Conservation (phyloP, 2,888 invertebrate species). For the Darwinula stevensoni region DNA sequence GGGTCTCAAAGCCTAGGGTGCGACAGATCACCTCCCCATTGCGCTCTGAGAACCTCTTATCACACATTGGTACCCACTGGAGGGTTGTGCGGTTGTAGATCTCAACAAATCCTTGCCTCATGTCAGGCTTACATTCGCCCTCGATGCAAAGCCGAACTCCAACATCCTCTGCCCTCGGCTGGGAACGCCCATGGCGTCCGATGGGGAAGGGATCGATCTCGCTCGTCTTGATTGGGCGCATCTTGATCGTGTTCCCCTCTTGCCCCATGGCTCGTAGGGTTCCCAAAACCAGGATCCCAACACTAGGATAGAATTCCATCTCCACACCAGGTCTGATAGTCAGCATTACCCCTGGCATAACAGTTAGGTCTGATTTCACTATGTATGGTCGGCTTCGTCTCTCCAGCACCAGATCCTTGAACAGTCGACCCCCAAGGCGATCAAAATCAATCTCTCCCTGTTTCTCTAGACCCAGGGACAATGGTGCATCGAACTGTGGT, state of each 20-base stretch:
- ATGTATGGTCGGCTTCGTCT: slow-evolving; percentile 37
- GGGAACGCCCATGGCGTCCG: slow-evolving; percentile 5
- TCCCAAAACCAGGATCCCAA: slow-evolving; percentile 81
- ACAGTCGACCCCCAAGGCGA: slow-evolving; percentile 44
- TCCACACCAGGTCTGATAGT: slow-evolving; percentile 62
- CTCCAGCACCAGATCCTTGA: slow-evolving; percentile 30
- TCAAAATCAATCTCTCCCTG: slow-evolving; percentile 3
- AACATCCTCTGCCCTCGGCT: too few relatives aligned
- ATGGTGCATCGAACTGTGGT: slow-evolving; percentile 38
- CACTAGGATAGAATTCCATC: slow-evolving; percentile 77
- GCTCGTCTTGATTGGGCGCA: slow-evolving; percentile 25
- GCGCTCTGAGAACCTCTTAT: slow-evolving; percentile 71
- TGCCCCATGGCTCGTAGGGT: slow-evolving; percentile 54
- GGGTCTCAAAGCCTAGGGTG: slow-evolving; percentile 59
- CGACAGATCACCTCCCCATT: slow-evolving; percentile 90
- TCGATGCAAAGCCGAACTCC: slow-evolving; percentile 45
- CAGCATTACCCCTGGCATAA: slow-evolving; percentile 74
- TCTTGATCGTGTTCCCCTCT: slow-evolving; percentile 37
- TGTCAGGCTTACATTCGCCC: slow-evolving; percentile 26
- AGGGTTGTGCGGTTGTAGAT: slow-evolving; percentile 79
- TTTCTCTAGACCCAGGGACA: slow-evolving; percentile 5
- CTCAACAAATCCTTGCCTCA: slow-evolving; percentile 58
- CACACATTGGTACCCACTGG: slow-evolving; percentile 92
- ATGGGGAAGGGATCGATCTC: slow-evolving; percentile 7
- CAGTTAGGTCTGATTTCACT: slow-evolving; percentile 64